Evolutionary conservation across 2,888 invertebrate species (phyloP).

Genomic region (Machimus atricapillus): DNA sequence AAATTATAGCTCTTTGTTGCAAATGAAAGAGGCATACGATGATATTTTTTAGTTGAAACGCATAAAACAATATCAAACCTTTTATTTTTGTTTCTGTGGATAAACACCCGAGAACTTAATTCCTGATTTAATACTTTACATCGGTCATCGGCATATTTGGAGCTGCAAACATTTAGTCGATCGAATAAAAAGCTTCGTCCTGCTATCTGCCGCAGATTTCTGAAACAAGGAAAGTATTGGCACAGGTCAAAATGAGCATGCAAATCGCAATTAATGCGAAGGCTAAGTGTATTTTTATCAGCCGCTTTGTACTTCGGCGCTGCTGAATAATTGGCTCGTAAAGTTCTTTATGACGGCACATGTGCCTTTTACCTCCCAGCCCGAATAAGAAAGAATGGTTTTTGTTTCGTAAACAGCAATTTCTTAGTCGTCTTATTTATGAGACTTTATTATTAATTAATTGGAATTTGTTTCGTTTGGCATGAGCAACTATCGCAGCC

Average conservation of each 20-base stretch:
- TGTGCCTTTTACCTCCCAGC: neutral
- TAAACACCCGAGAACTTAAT: neutral
- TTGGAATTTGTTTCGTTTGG: neutral
- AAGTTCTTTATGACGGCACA: neutral
- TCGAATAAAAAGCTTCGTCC: neutral
- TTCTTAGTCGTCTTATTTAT: neutral
- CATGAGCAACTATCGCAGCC: neutral
- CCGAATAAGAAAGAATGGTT: neutral
- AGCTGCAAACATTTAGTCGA: neutral
- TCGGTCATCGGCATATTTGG: neutral
- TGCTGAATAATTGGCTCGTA: slow-evolving; percentile 18
- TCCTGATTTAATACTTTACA: neutral
- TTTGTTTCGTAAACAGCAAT: neutral
- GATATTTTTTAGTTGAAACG: neutral
- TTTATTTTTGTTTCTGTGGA: neutral
- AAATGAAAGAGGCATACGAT: neutral
- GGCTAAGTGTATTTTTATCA: slow-evolving; percentile 14
- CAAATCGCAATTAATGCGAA: slow-evolving; percentile 1
- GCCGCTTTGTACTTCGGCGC: neutral
- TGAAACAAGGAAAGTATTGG: neutral
- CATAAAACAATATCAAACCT: neutral
- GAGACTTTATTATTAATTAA: neutral
- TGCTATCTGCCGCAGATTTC: neutral
- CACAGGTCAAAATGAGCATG: neutral
- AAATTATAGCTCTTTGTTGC: neutral